Evolutionary conservation across 2,113 vertebrate species (phyloP), one percentile per base, ranked within the genome.

Genomic region (Agelaius tricolor): DNA sequence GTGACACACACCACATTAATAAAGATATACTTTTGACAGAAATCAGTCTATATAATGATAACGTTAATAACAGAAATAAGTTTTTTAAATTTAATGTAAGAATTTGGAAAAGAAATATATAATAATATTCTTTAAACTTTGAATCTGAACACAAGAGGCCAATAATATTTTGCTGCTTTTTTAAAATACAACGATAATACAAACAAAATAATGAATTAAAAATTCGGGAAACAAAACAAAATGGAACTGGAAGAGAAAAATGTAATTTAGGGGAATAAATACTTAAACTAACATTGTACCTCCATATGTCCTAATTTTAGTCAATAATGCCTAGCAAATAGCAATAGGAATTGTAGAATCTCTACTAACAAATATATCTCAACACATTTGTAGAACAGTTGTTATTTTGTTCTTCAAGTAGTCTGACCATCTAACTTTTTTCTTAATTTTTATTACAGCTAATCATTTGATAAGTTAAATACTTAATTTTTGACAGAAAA

Each of bases 1-100:
- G 9, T 72, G 20, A 31, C 9, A 35, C 0, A 0, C 30, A n/a
- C 35, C n/a, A 31, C 4, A 22, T 30, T 49, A 49, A 26, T 35
- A 61, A 59, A 37, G 6, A 37, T 27, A 61, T 31, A 12, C 2
- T 39, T 47, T 20, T n/a, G n/a, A 47, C 10, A 41, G 19, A 55
- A 71, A 71, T 55, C n/a, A 78, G 16, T n/a, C 28, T 30, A 21
- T 22, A 52, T 12, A 35, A 57, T 17, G n/a, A 14, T 22, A 79
- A 21, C 6, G 41, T 3, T 19, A 46, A 27, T 11, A 33, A 13
- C 7, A 77, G 15, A 57, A 51, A 35, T 21, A 43, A n/a, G 2
- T 43, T 43, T 66, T 85, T 68, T 15, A 12, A 37, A 39, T 3
- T 8, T 46, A 54, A 47, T 55, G 6, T 31, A 79, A 63, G 9